phyloP scores from a whole-genome alignment of 1,140 invertebrate species.

The Drosophila sp. region DNA sequence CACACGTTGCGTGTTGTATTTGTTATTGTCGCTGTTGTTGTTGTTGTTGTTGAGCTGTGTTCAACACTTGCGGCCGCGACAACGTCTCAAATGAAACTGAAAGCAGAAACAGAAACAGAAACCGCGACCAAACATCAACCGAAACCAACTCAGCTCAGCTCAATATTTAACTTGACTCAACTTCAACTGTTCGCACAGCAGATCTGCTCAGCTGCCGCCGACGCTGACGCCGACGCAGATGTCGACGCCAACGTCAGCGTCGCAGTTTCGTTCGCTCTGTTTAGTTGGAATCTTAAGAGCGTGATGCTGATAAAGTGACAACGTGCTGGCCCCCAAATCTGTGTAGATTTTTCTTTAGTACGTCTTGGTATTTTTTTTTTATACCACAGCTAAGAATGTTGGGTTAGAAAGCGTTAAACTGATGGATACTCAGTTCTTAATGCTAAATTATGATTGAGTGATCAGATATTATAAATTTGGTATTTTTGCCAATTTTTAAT shows the following conservation, averaged over 20 bases:
- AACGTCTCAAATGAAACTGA: constrained; percentile 82
- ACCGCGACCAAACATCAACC: constrained; percentile 43
- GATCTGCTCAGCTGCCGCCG: constrained; percentile 18
- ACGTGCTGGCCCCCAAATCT: constrained; percentile 72
- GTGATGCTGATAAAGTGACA: constrained; percentile 74
- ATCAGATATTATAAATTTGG: too few species aligned
- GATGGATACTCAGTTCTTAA: not conserved
- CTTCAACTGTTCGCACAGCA: constrained; percentile 10
- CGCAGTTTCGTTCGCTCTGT: constrained; percentile 34
- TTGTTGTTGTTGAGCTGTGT: constrained; percentile 37
- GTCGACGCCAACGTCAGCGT: not conserved
- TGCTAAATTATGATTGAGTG: too few species aligned
- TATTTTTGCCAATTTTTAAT: too few species aligned
- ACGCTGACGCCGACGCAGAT: constrained; percentile 1
- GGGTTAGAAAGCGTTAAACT: not conserved
- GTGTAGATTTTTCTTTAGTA: constrained; percentile 3
- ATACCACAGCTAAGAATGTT: constrained; percentile 1
- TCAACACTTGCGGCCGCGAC: constrained; percentile 72
- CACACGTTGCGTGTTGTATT: constrained; percentile 51
- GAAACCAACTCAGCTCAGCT: constrained; percentile 44
- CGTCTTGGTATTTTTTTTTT: constrained; percentile 5
- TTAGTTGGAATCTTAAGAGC: constrained; percentile 74
- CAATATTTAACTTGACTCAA: constrained; percentile 27
- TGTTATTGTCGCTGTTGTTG: constrained; percentile 30
- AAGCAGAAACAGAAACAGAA: constrained; percentile 75